Evolutionary conservation across 2,888 invertebrate species (phyloP), one percentile per base, ranked within the genome.

Genomic region (Artemia sinica): DNA sequence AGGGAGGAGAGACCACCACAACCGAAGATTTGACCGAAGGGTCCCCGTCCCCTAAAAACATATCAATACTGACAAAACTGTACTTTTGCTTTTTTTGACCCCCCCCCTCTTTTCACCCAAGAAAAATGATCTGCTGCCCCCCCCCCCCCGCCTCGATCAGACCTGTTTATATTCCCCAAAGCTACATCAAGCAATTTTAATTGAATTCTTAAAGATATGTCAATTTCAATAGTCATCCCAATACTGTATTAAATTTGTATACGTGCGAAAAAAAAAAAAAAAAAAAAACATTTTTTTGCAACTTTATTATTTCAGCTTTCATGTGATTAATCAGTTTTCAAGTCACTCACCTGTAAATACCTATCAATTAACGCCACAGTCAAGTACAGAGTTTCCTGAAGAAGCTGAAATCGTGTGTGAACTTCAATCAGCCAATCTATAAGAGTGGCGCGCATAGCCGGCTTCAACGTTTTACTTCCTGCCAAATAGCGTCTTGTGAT

Each of bases 401-500:
- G 88, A 73, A 96, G 82, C 74, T 86, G 86, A 79, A 96, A 97
- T 78, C 97, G 96, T 77, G 91, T 91, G 13, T 89, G 87, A 14
- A 98, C 97, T 80, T 98, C 97, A 1, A 95, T 92, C 69, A 97
- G 81, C 97, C 97, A 98, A 79, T 97, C 97, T 11, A 97, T 87
- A 63, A 98, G 83, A 75, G 96, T 92, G 51, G 89, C 84, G 69
- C 97, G 84, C 97, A 97, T 98, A 69, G 86, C 84, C 74, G 70
- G 68, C 14, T 49, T 49, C n/a, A 70, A 52, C 9, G 41, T 13
- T 8, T n/a, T n/a, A 58, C 58, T 58, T 8, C 14, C n/a, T 8
- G n/a, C 14, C n/a, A 58, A 18, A 58, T 58, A 58, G 58, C 18
- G 58, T 58, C 18, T 58, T 9, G 10, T 18, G 14, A 58, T 18